Evolutionary conservation across 1,140 invertebrate species (phyloP).

Genomic region (Ips nitidus): DNA sequence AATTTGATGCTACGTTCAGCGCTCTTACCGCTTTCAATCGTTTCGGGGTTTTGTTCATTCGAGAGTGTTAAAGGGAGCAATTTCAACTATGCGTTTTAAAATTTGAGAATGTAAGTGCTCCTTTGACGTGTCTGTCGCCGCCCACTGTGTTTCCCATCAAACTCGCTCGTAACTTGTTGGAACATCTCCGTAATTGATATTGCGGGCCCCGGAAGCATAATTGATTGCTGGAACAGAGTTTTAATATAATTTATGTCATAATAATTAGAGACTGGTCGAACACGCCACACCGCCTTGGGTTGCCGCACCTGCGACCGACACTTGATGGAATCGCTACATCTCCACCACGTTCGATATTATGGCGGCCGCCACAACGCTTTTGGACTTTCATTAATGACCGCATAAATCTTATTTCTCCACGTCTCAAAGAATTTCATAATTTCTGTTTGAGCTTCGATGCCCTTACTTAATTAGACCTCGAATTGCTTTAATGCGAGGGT

Average conservation of each 20-base stretch:
- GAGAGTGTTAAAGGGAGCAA: not conserved
- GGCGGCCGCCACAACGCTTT: conserved; percentile 25
- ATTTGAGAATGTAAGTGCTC: not conserved
- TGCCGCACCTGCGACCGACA: conserved; percentile 45
- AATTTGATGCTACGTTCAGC: conserved; percentile 17
- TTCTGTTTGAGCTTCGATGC: conserved; percentile 4
- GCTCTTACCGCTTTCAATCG: not conserved
- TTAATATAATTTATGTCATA: conserved; percentile 50
- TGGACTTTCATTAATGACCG: conserved; percentile 44
- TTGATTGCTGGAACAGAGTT: conserved; percentile 45
- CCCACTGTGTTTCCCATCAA: not conserved
- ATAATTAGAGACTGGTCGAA: conserved; percentile 48
- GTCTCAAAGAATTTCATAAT: conserved; percentile 34
- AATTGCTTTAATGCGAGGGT: too few relatives aligned
- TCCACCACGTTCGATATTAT: conserved; percentile 32
- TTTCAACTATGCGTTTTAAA: conserved; percentile 1
- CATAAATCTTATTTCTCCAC: conserved; percentile 45
- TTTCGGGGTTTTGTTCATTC: conserved; percentile 5
- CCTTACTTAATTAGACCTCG: not conserved
- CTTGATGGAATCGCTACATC: conserved; percentile 40
- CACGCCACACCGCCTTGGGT: conserved; percentile 31
- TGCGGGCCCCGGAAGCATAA: conserved; percentile 41
- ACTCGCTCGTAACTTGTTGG: conserved; percentile 9
- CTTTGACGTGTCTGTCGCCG: not conserved
- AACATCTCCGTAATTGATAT: conserved; percentile 44